phyloP scores from a whole-genome alignment of 2,797 vertebrate genomes.

The Aplochiton taeniatus region DNA sequence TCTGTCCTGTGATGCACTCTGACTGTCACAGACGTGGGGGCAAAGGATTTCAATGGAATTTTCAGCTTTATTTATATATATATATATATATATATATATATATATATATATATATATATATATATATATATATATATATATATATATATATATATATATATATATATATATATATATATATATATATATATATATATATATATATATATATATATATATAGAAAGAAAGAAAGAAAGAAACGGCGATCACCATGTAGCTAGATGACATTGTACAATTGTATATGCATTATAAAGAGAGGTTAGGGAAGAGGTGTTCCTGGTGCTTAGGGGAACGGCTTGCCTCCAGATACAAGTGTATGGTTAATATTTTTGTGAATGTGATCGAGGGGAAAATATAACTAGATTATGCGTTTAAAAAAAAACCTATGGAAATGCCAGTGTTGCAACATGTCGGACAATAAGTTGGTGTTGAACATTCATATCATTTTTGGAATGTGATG shows the following conservation, averaged over 20 bases:
- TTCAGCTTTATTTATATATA: constrained; percentile 43
- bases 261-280: constrained; percentile 66
- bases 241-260: constrained; percentile 65
- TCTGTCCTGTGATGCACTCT: constrained; percentile 58
- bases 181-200: too few species aligned
- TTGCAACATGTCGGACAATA: constrained; percentile 21
- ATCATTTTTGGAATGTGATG: constrained; percentile 32
- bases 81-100: too few species aligned
- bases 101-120: too few species aligned
- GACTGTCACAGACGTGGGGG: constrained; percentile 50
- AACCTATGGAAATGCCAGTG: constrained; percentile 30
- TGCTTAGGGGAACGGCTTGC: constrained; percentile 61
- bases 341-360: constrained; percentile 39
- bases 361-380: constrained; percentile 47
- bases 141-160: too few species aligned
- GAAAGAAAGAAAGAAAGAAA: too few species aligned
- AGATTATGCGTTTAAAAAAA: constrained; percentile 18
- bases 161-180: too few species aligned
- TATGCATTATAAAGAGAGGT: constrained; percentile 61
- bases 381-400: constrained; percentile 8
- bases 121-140: too few species aligned
- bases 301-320: constrained; percentile 52
- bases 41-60: constrained; percentile 10
- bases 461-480: constrained; percentile 38
- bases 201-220: too few species aligned